Conservation (phyloP, 2,113 vertebrate species). For the Toxotes jaculatrix region DNA sequence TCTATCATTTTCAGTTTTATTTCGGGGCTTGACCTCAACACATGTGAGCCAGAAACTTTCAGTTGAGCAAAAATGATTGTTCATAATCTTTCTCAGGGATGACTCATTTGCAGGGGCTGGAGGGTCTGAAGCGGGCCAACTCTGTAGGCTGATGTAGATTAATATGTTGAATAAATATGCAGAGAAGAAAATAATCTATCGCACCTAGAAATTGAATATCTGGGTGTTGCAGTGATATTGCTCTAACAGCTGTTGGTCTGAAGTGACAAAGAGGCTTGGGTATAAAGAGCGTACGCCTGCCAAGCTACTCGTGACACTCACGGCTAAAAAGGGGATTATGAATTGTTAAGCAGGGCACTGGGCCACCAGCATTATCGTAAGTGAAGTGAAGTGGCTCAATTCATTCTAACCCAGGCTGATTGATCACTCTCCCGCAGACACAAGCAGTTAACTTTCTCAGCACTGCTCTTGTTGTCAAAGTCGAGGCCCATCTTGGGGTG, state of each 20-base stretch:
- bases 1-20: constrained; percentile 14
- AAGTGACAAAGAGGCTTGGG: constrained; percentile 6
- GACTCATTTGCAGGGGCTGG: not conserved
- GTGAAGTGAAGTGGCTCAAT: constrained; percentile 45
- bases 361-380: constrained; percentile 57
- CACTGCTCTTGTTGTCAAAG: not conserved
- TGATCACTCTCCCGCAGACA: constrained; percentile 43
- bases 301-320: constrained; percentile 44
- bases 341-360: constrained; percentile 72
- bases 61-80: not conserved
- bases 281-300: not conserved
- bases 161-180: constrained; percentile 9
- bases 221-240: not conserved
- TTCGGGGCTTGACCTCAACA: not conserved
- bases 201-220: not conserved
- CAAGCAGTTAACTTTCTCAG: constrained; percentile 5
- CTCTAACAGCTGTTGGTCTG: not conserved
- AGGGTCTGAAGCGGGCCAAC: constrained; percentile 8
- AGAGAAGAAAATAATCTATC: not conserved
- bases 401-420: constrained; percentile 49
- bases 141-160: constrained; percentile 5
- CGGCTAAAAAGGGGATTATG: constrained; percentile 68
- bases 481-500: constrained; percentile 43
- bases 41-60: not conserved
- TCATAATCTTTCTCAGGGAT: not conserved